Evolutionary conservation across 2,888 invertebrate genomes (phyloP).

Genomic region (Cactoblastis cactorum): DNA sequence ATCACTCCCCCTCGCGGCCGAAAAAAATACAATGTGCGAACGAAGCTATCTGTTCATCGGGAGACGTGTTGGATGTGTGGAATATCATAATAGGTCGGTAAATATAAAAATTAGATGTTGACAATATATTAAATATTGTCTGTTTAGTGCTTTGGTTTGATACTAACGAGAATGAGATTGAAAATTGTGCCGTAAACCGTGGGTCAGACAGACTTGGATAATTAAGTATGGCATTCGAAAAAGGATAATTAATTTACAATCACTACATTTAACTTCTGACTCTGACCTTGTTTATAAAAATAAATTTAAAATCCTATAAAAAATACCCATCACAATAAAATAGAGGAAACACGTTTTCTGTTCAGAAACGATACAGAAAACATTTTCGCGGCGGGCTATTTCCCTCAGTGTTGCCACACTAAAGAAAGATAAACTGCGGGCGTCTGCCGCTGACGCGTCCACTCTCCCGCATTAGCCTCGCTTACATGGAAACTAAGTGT

Average conservation of each 20-base stretch:
- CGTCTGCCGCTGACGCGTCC: constrained; percentile 70
- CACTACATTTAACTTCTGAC: too few relatives aligned
- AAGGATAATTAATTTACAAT: too few relatives aligned
- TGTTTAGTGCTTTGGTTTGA: too few relatives aligned
- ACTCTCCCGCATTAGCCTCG: constrained; percentile 72
- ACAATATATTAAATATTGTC: too few relatives aligned
- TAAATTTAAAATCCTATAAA: too few relatives aligned
- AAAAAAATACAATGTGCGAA: constrained; percentile 27
- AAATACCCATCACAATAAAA: too few relatives aligned
- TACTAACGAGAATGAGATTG: too few relatives aligned
- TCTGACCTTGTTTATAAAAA: too few relatives aligned
- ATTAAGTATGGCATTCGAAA: too few relatives aligned
- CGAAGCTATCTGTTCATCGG: constrained; percentile 32
- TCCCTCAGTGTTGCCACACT: constrained; percentile 64
- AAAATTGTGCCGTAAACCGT: too few relatives aligned
- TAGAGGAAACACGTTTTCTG: constrained; percentile 31
- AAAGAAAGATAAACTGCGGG: constrained; percentile 71
- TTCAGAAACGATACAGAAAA: constrained; percentile 63
- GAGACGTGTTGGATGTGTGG: constrained; percentile 27
- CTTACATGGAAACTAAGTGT: constrained; percentile 68
- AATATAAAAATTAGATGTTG: background rate
- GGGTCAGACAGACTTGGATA: too few relatives aligned
- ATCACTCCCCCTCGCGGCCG: constrained; percentile 32
- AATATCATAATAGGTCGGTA: background rate
- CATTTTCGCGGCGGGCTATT: constrained; percentile 55